These are phyloP conservation scores for Galaxias olidus DNA, from an alignment of 2,797 vertebrate genomes.

Conservation along the genomic window DNA sequence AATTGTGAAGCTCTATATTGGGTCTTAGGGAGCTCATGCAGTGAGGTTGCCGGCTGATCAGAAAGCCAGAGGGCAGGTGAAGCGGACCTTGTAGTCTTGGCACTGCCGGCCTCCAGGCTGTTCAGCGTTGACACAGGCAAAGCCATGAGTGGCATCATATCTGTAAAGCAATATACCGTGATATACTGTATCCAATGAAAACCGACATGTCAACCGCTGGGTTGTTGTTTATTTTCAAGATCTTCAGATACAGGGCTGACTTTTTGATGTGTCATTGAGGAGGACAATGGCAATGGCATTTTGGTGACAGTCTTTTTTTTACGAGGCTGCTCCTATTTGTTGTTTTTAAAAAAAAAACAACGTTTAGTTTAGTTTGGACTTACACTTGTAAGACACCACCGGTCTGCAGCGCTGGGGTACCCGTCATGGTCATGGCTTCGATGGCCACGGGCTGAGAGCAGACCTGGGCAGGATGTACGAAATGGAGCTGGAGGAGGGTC, in stretches of 20 bases:
- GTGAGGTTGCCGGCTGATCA: constrained; percentile 18
- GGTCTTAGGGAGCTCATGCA: neutral
- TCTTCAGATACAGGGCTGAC: too few relatives aligned
- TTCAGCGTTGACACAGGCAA: constrained; percentile 49
- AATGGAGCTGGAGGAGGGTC: constrained; percentile 32
- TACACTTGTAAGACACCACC: constrained; percentile 49
- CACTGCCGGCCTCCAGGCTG: constrained; percentile 44
- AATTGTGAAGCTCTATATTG: neutral
- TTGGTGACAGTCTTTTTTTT: too few relatives aligned
- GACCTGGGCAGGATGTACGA: constrained; percentile 25
- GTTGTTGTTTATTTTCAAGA: too few relatives aligned
- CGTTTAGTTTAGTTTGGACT: constrained; percentile 15
- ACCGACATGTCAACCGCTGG: too few relatives aligned
- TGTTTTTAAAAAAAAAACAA: neutral
- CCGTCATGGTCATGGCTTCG: constrained; percentile 46
- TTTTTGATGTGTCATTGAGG: too few relatives aligned
- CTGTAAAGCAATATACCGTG: constrained; percentile 29
- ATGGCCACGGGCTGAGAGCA: constrained; percentile 56
- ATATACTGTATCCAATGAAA: too few relatives aligned
- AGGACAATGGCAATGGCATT: too few relatives aligned
- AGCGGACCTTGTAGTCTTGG: constrained; percentile 56
- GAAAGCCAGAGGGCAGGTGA: constrained; percentile 44
- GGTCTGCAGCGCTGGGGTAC: constrained; percentile 38
- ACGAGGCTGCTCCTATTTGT: too few relatives aligned
- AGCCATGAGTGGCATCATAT: constrained; percentile 49